phyloP scores from a whole-genome alignment of 2,888 invertebrate species.

The Ochropleura plecta region DNA sequence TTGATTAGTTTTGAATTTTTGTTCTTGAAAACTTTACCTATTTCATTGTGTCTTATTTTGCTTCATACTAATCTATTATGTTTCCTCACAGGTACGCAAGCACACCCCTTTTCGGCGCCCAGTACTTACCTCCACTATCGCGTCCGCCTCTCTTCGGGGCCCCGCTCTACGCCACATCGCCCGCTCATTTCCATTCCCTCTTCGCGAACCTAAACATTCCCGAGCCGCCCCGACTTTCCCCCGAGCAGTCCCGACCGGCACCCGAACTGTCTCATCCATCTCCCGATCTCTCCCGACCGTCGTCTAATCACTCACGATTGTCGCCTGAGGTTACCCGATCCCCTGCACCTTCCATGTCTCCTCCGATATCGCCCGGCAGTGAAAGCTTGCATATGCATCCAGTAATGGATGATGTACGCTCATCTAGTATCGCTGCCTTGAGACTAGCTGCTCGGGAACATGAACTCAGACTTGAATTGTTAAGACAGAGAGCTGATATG shows the following conservation, averaged over 20 bases:
- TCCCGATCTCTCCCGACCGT: conserved; percentile 70
- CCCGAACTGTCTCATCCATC: conserved; percentile 80
- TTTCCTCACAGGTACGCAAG: conserved; percentile 82
- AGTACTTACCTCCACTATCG: conserved; percentile 84
- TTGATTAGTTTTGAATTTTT: too few species aligned
- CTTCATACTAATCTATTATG: conserved; percentile 30
- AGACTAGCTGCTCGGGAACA: conserved; percentile 97
- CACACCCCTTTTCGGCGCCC: conserved; percentile 84
- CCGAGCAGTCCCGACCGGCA: conserved; percentile 78
- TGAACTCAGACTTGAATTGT: conserved; percentile 95
- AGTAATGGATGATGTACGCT: conserved; percentile 92
- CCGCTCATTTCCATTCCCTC: conserved; percentile 95
- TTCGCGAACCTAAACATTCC: conserved; percentile 94
- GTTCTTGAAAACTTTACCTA: not conserved
- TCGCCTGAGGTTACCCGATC: conserved; percentile 79
- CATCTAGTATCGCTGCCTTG: conserved; percentile 96
- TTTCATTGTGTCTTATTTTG: not conserved
- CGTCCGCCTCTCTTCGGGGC: conserved; percentile 84
- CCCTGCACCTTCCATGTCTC: conserved; percentile 87
- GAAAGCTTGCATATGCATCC: conserved; percentile 89
- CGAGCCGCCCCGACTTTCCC: conserved; percentile 81
- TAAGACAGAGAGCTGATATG: conserved; percentile 92
- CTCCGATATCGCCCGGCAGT: conserved; percentile 88
- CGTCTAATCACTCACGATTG: conserved; percentile 72
- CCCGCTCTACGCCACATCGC: conserved; percentile 86